Base-by-base conservation (phyloP, 2,797 vertebrate genomes). In the Mormyrops boulengeri region DNA sequence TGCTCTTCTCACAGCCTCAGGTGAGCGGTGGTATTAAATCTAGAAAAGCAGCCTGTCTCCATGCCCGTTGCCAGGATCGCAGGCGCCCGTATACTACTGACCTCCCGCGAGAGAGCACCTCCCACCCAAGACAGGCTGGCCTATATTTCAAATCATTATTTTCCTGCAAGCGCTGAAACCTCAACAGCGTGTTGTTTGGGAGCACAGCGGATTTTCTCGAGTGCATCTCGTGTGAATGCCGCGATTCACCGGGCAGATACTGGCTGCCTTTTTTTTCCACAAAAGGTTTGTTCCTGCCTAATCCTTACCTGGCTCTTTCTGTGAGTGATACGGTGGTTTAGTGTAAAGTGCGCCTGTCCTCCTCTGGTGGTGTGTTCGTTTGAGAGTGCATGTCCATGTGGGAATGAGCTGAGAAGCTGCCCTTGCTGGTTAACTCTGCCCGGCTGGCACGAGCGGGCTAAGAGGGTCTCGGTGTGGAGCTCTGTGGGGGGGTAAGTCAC, bases 91-190 rank as follows among this genome's bases (percentile, higher is more conserved):
- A 47, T 88, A 80, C 88, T 84, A 19, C 50, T 55, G 88, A 84
- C 80, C 77, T 82, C 90, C 89, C 86, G 57, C 12, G 90, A 90
- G 90, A 86, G 80, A 26, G 41, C 88, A 91, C 89, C 77, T 91
- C 90, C 69, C 89, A 90, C 90, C 88, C 44, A 89, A 90, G 91
- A 90, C 91, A 89, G 89, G 62, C 90, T 92, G 93, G 53, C 92
- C 91, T 50, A 90, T 90, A 92, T 93, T 91, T 91, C 91, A 93
- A 90, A 89, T 91, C 44, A n/a, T 89, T 88, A 49, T 88, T 91
- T 91, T 86, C 88, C 88, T 91, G 80, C n/a, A 49, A 92, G 90
- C 88, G 86, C 87, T 90, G 80, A 30, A 90, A 89, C 85, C 26
- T 69, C 44, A 34, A 50, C 44, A 44, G 38, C 9, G 87, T 52